Evolutionary conservation across 2,113 vertebrate genomes (phyloP).

Genomic region (Tenrec ecaudatus): DNA sequence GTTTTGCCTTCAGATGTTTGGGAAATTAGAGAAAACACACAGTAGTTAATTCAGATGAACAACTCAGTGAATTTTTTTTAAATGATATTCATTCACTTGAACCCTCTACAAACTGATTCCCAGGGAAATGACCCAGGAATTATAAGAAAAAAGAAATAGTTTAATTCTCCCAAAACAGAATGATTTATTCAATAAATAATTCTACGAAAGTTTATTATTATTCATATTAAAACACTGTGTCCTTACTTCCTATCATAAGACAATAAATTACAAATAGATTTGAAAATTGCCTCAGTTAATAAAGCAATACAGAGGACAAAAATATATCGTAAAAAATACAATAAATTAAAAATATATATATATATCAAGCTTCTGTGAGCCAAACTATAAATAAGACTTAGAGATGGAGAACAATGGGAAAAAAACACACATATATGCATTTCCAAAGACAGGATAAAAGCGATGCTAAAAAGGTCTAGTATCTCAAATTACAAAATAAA

Average conservation of each 20-base stretch:
- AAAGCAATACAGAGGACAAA: not conserved
- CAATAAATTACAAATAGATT: not conserved
- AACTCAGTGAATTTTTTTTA: not conserved
- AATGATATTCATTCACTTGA: not conserved
- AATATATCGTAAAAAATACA: not conserved
- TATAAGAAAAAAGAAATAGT: not conserved
- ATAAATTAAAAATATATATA: not conserved
- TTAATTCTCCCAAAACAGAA: constrained; percentile 22
- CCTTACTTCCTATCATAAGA: constrained; percentile 2
- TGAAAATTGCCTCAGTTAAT: constrained; percentile 1
- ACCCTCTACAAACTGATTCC: not conserved
- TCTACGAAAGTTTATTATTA: not conserved
- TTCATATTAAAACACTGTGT: not conserved
- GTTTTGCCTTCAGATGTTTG: not conserved
- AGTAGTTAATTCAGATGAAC: not conserved
- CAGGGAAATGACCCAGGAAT: not conserved
- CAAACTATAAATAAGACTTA: not conserved
- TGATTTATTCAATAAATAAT: not conserved
- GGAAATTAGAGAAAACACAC: not conserved
- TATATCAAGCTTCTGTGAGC: not conserved
- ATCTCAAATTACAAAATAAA: no score
- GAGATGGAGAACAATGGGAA: not conserved
- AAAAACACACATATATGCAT: not conserved
- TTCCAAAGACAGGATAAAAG: not conserved
- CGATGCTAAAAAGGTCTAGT: no score